These are phyloP conservation scores for Peromyscus eremicus DNA, from an alignment of 2,797 vertebrate genomes.

Conservation along the genomic window DNA sequence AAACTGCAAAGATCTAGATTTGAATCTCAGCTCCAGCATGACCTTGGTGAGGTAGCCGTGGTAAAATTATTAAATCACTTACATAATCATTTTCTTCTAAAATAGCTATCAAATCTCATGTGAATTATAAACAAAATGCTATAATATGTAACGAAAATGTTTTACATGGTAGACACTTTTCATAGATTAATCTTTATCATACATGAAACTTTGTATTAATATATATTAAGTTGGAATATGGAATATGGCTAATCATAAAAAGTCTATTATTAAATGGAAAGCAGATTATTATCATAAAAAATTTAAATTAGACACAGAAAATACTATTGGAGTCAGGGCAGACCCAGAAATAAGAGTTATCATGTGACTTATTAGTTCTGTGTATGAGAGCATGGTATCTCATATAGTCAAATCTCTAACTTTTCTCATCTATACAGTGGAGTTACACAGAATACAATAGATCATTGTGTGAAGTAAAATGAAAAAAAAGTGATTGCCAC, in stretches of 20 bases:
- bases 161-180: not conserved
- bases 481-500: not conserved
- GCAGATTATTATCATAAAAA: slow-evolving; percentile 26
- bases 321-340: slow-evolving; percentile 11
- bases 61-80: not conserved
- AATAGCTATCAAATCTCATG: not conserved
- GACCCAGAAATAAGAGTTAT: not conserved
- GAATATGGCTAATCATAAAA: not conserved
- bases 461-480: not conserved
- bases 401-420: slow-evolving; percentile 1
- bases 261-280: not conserved
- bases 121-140: slow-evolving; percentile 44
- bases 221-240: not conserved
- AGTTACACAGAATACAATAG: not conserved
- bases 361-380: not conserved
- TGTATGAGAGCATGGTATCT: not conserved
- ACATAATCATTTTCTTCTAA: slow-evolving; percentile 38
- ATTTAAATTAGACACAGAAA: not conserved
- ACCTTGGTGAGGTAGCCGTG: not conserved
- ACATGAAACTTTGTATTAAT: not conserved
- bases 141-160: not conserved
- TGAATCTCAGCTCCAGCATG: not conserved
- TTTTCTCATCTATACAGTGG: not conserved
- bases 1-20: not conserved
- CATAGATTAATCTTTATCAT: not conserved